These are phyloP conservation scores for Riparia riparia DNA, from an alignment of 2,113 vertebrate genomes.

Conservation along the genomic window DNA sequence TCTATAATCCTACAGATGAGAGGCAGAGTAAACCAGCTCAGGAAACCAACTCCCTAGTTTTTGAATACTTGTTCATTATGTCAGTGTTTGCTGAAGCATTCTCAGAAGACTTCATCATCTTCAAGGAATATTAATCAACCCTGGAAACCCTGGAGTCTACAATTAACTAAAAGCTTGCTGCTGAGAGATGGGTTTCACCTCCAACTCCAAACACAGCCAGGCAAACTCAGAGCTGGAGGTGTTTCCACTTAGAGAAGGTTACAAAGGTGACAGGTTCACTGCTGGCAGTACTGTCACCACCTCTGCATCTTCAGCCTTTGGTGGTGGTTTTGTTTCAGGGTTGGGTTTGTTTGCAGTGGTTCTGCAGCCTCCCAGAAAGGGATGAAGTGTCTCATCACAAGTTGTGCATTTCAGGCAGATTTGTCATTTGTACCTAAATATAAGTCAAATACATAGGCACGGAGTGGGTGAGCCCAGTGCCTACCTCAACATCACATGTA, in stretches of 20 bases:
- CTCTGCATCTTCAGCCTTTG: neutral
- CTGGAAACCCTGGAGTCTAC: neutral
- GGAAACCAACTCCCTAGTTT: neutral
- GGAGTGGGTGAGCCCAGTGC: neutral
- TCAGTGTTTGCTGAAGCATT: neutral
- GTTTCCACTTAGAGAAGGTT: neutral
- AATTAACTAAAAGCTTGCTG: slow-evolving; percentile 1
- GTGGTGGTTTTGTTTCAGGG: neutral
- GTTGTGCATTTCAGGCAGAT: neutral
- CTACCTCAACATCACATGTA: neutral
- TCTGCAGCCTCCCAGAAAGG: neutral
- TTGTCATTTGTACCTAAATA: neutral
- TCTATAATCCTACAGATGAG: neutral
- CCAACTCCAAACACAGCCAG: neutral
- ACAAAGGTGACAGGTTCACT: neutral
- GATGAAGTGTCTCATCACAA: neutral
- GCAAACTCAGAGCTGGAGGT: neutral
- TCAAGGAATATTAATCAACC: neutral
- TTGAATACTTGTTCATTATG: neutral
- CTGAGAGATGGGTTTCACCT: neutral
- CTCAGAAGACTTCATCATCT: neutral
- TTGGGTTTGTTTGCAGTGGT: neutral
- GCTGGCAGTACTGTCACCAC: neutral
- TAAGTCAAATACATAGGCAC: neutral
- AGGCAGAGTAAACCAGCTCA: neutral